Evolutionary conservation across 2,888 invertebrate species (phyloP).

Genomic region (Zygogramma bicolorata): DNA sequence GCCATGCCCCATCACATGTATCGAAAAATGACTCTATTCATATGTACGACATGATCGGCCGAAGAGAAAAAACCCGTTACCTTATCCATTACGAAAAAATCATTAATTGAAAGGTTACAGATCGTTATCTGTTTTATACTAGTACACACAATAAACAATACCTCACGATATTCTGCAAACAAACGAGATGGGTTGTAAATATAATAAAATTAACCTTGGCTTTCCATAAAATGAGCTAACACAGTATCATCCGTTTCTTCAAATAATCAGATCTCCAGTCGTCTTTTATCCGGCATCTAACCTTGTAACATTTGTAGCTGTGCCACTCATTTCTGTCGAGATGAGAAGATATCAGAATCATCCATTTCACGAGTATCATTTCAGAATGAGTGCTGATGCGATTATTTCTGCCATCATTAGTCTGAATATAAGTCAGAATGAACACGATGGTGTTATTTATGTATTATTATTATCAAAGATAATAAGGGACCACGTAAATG

Average conservation of each 20-base stretch:
- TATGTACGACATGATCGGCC: not conserved
- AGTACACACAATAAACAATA: constrained; percentile 57
- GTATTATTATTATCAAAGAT: too few species aligned
- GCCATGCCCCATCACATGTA: not conserved
- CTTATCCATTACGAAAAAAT: constrained; percentile 39
- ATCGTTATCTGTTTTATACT: constrained; percentile 52
- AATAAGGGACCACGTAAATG: too few species aligned
- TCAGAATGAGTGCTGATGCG: too few species aligned
- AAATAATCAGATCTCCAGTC: constrained; percentile 50
- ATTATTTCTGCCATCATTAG: too few species aligned
- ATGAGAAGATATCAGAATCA: constrained; percentile 4
- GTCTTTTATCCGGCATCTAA: constrained; percentile 44
- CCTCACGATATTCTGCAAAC: constrained; percentile 54
- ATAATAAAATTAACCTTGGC: constrained; percentile 56
- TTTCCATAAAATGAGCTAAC: constrained; percentile 52
- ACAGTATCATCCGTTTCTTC: constrained; percentile 53
- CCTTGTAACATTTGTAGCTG: constrained; percentile 52
- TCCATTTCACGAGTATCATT: too few species aligned
- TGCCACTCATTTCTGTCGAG: constrained; percentile 5
- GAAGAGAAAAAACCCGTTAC: constrained; percentile 28
- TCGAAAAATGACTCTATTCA: not conserved
- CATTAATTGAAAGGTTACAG: constrained; percentile 51
- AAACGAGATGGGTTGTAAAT: constrained; percentile 49
- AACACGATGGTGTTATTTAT: too few species aligned
- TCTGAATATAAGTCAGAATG: too few species aligned